Evolutionary conservation across 2,888 invertebrate genomes (phyloP).

Genomic region (Apantesis nais): DNA sequence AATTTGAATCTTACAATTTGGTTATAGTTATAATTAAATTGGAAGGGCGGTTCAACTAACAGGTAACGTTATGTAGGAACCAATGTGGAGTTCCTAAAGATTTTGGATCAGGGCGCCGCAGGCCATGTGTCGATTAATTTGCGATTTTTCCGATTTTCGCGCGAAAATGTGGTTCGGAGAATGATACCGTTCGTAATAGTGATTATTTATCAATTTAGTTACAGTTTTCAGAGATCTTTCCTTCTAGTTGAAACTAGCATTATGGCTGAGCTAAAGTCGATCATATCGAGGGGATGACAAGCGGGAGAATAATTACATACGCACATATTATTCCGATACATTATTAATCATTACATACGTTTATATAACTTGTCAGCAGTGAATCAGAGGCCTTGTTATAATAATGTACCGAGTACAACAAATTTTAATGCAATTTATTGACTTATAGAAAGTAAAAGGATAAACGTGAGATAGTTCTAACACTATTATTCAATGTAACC

Average conservation of each 20-base stretch:
- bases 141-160: background rate
- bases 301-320: background rate
- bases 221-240: background rate
- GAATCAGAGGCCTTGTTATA: background rate
- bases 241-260: background rate
- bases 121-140: background rate
- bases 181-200: background rate
- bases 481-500: background rate
- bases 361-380: background rate
- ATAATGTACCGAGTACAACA: background rate
- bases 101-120: background rate
- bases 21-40: background rate
- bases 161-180: background rate
- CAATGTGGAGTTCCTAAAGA: background rate
- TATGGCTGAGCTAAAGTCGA: background rate
- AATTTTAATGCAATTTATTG: background rate
- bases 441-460: background rate
- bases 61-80: background rate
- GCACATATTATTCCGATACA: background rate
- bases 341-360: background rate
- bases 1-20: background rate
- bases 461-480: background rate
- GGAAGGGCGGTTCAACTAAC: background rate
- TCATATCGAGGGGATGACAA: background rate
- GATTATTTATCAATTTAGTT: background rate